Evolutionary conservation across 1,140 invertebrate species (phyloP).

Genomic region (Brachionus plicatilis): DNA sequence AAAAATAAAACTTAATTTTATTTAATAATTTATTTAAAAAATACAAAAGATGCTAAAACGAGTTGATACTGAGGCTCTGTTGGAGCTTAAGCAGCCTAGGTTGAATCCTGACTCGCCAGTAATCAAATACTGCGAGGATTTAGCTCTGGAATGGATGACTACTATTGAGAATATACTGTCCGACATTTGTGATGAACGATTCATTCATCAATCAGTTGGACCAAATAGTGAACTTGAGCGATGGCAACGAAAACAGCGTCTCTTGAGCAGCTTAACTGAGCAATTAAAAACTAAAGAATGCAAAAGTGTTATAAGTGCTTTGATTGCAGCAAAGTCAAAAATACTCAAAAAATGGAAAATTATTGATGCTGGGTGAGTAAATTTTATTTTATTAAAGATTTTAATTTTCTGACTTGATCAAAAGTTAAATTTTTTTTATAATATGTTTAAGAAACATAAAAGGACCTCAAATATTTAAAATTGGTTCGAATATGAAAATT

Average conservation of each 20-base stretch:
- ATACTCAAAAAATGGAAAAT: constrained; percentile 54
- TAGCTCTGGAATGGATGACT: constrained; percentile 54
- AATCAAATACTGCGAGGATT: constrained; percentile 53
- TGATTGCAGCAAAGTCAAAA: constrained; percentile 54
- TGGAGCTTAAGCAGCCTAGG: constrained; percentile 54
- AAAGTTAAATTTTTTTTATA: too few species aligned
- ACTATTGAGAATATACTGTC: constrained; percentile 53
- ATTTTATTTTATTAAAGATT: neutral
- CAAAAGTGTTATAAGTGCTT: constrained; percentile 53
- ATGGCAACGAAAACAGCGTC: constrained; percentile 50
- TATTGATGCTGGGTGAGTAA: constrained; percentile 52
- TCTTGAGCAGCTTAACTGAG: constrained; percentile 52
- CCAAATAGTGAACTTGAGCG: constrained; percentile 53
- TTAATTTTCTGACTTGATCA: too few species aligned
- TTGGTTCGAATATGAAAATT: too few species aligned
- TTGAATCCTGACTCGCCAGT: constrained; percentile 50
- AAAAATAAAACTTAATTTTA: constrained; percentile 16
- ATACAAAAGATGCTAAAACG: constrained; percentile 49
- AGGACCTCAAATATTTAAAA: too few species aligned
- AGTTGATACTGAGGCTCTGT: constrained; percentile 50
- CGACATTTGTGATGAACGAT: constrained; percentile 55
- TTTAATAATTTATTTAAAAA: neutral
- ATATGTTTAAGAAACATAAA: too few species aligned
- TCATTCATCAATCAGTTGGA: constrained; percentile 54
- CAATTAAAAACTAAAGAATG: constrained; percentile 56